Evolutionary conservation across 2,113 vertebrate species (phyloP).

Genomic region (Ophiodon elongatus): DNA sequence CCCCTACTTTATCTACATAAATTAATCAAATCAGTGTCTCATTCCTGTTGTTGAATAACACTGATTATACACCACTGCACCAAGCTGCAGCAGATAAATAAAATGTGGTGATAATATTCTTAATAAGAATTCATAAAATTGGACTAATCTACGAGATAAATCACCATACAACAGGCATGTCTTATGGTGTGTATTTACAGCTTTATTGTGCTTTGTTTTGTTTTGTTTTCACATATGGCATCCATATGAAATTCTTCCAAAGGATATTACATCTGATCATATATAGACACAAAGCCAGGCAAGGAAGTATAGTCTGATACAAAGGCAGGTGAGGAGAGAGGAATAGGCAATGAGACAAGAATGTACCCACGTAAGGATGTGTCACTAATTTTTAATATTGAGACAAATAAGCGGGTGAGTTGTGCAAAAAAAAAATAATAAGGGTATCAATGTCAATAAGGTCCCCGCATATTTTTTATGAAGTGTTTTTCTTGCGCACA

Average conservation of each 20-base stretch:
- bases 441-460: background rate
- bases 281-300: background rate
- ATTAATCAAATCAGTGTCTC: constrained; percentile 6
- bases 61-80: constrained; percentile 6
- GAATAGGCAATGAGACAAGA: background rate
- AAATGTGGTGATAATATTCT: background rate
- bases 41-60: background rate
- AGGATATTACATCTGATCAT: background rate
- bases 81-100: constrained; percentile 3
- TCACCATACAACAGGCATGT: background rate
- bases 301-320: background rate
- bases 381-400: background rate
- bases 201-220: background rate
- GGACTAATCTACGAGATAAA: background rate
- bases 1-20: background rate
- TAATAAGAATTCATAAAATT: background rate
- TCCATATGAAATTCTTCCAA: background rate
- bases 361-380: background rate
- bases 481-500: background rate
- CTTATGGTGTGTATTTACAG: background rate
- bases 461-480: background rate
- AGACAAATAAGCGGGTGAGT: background rate
- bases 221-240: constrained; percentile 16
- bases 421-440: background rate
- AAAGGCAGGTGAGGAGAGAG: background rate